These are phyloP conservation scores for Colletes collaris DNA, from an alignment of 2,888 invertebrate genomes.

Conservation along the genomic window DNA sequence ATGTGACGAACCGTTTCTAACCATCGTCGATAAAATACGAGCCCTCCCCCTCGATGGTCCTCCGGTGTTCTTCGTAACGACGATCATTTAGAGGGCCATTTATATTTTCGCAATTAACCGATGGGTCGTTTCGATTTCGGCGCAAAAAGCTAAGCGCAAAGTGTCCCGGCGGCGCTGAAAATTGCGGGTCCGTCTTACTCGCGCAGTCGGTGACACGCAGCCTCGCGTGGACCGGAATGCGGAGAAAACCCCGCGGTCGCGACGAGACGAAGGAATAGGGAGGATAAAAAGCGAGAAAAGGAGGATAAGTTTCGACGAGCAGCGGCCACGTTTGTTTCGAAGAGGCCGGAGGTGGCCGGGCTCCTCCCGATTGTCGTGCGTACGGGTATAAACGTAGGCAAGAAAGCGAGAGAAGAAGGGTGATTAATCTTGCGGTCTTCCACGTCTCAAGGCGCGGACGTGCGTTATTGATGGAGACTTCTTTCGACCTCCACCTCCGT, in stretches of 20 bases:
- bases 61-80: background rate
- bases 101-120: slow-evolving; percentile 53
- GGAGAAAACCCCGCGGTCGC: slow-evolving; percentile 35
- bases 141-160: slow-evolving; percentile 34
- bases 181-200: slow-evolving; percentile 46
- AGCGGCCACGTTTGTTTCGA: slow-evolving; percentile 63
- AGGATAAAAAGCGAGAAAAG: slow-evolving; percentile 59
- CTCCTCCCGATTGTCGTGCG: slow-evolving; percentile 77
- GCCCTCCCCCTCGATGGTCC: background rate
- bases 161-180: slow-evolving; percentile 43
- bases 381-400: slow-evolving; percentile 76
- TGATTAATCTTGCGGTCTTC: slow-evolving; percentile 83
- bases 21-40: background rate
- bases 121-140: slow-evolving; percentile 12
- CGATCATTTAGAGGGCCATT: slow-evolving; percentile 34
- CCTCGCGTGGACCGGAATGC: slow-evolving; percentile 43
- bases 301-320: slow-evolving; percentile 73
- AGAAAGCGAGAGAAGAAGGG: slow-evolving; percentile 81
- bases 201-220: slow-evolving; percentile 46
- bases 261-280: slow-evolving; percentile 47
- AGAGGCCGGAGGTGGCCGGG: slow-evolving; percentile 51
- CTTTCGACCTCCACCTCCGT: slow-evolving; percentile 76
- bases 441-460: slow-evolving; percentile 82
- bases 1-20: no score
- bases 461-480: slow-evolving; percentile 83